Evolutionary conservation across 2,113 vertebrate genomes (phyloP).

Genomic region (Monopterus albus): DNA sequence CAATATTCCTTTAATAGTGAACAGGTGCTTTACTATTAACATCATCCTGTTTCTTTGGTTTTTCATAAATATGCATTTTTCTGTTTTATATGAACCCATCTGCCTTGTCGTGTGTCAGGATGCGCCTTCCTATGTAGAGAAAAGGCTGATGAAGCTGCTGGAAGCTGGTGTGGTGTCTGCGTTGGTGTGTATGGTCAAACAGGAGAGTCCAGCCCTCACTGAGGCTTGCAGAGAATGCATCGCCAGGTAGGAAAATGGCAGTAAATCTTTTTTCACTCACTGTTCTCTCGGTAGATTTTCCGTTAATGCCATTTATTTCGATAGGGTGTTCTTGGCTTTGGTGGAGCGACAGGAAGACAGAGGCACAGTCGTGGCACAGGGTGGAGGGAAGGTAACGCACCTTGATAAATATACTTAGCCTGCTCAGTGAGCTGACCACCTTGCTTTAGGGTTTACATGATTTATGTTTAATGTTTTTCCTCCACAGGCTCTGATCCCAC

Average conservation of each 20-base stretch:
- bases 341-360: slow-evolving; percentile 92
- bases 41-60: neutral
- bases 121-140: slow-evolving; percentile 85
- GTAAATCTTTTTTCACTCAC: neutral
- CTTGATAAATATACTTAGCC: neutral
- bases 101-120: slow-evolving; percentile 81
- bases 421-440: neutral
- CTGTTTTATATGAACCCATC: neutral
- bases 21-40: neutral
- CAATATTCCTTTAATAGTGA: neutral
- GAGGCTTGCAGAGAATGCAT: slow-evolving; percentile 91
- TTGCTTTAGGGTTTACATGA: slow-evolving; percentile 1
- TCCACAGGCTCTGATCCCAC: slow-evolving; percentile 89
- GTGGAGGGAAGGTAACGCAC: slow-evolving; percentile 93
- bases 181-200: slow-evolving; percentile 94
- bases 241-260: slow-evolving; percentile 83
- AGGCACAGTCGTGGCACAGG: slow-evolving; percentile 93
- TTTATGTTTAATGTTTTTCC: slow-evolving; percentile 7
- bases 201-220: slow-evolving; percentile 89
- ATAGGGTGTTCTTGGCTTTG: slow-evolving; percentile 93
- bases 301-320: slow-evolving; percentile 16
- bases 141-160: slow-evolving; percentile 90
- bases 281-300: slow-evolving; percentile 4
- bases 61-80: neutral
- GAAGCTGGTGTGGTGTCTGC: slow-evolving; percentile 91